Percentiles rank a stretch among this genome's conserved stretches.
These are phyloP conservation scores for Vimba vimba DNA, from an alignment of 2,113 vertebrate genomes.

Conservation along the genomic window DNA sequence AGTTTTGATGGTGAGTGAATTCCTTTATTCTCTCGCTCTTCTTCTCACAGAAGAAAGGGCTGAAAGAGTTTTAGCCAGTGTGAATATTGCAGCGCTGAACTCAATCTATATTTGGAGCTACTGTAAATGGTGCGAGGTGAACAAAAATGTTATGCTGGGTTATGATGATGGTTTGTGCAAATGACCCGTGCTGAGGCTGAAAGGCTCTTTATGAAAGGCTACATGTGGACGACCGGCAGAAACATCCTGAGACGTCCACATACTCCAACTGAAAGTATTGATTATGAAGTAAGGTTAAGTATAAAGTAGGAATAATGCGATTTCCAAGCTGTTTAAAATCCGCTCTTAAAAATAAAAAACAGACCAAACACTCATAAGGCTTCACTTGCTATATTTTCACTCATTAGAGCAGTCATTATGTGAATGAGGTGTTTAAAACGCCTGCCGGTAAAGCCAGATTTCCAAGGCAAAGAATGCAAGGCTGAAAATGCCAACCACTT, in stretches of 20 bases:
- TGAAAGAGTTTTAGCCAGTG: background rate
- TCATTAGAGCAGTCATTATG: background rate
- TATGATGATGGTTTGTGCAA: slow-evolving; percentile 14
- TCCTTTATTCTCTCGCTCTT: background rate
- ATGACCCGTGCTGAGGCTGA: slow-evolving; percentile 31
- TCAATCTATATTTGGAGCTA: slow-evolving; percentile 38
- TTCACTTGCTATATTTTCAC: slow-evolving; percentile 1
- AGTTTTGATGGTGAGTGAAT: slow-evolving; percentile 25
- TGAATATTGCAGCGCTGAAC: slow-evolving; percentile 6
- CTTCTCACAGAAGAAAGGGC: background rate
- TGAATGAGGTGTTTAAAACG: slow-evolving; percentile 21
- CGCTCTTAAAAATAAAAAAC: background rate
- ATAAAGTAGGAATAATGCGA: background rate
- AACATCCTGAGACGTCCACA: too few species aligned
- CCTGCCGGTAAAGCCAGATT: background rate
- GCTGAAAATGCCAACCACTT: background rate
- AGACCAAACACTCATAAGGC: background rate
- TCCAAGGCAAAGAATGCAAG: background rate
- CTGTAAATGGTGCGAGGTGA: slow-evolving; percentile 32
- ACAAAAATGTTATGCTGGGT: slow-evolving; percentile 31
- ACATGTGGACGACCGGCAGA: background rate
- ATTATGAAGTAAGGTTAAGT: background rate
- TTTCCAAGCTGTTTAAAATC: background rate
- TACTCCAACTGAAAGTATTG: background rate
- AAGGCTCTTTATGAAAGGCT: slow-evolving; percentile 19